Percentiles rank a stretch among this genome's conserved stretches.
Conservation (phyloP, 2,113 vertebrate species). For the Xenus cinereus region DNA sequence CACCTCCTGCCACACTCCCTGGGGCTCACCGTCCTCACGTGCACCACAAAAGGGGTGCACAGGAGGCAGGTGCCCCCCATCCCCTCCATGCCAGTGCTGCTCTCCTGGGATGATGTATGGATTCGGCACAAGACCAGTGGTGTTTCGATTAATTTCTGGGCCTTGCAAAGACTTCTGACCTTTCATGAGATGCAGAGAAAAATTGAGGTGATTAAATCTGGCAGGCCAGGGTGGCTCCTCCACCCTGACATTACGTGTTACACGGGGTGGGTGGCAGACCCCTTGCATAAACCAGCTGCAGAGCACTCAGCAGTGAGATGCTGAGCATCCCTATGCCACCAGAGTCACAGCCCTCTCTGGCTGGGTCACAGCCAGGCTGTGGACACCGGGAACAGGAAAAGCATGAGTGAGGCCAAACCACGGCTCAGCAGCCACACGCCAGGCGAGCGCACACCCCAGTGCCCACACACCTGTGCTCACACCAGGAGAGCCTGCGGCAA, state of each 20-base stretch:
- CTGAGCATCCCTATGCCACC: rapidly evolving
- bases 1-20: rapidly evolving
- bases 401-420: too few species aligned
- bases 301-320: not conserved
- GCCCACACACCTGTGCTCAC: rapidly evolving
- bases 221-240: not conserved
- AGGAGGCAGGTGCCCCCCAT: not conserved
- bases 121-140: not conserved
- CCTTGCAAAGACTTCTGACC: constrained; percentile 35
- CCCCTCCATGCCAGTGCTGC: not conserved
- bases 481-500: rapidly evolving
- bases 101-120: constrained; percentile 31
- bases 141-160: constrained; percentile 31
- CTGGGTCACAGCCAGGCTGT: not conserved
- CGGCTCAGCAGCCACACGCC: not conserved
- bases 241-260: not conserved
- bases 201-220: constrained; percentile 39
- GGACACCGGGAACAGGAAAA: not conserved
- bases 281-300: not conserved
- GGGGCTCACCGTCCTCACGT: rapidly evolving
- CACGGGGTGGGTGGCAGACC: not conserved
- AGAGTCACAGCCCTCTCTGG: not conserved
- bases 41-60: not conserved
- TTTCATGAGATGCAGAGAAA: not conserved
- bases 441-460: too few species aligned